Evolutionary conservation across 2,888 invertebrate genomes (phyloP).

Genomic region (Cerastis rubricosa): DNA sequence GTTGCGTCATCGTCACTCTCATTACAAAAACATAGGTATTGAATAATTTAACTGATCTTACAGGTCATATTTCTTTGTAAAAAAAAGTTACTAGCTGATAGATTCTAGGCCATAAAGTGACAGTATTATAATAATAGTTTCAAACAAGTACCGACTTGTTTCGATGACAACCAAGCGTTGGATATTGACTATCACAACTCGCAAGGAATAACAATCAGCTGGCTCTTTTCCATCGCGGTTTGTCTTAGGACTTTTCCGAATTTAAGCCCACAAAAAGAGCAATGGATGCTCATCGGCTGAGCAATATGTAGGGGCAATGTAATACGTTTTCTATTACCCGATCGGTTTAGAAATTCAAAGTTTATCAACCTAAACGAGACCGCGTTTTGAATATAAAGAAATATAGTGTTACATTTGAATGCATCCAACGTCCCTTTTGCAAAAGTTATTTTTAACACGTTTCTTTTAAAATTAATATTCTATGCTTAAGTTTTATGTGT

Average conservation of each 20-base stretch:
- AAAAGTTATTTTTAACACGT: slow-evolving; percentile 62
- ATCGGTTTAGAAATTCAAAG: slow-evolving; percentile 59
- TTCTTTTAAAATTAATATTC: slow-evolving; percentile 61
- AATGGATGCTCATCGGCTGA: slow-evolving; percentile 12
- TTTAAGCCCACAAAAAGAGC: slow-evolving; percentile 4
- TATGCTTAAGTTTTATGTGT: slow-evolving; percentile 46
- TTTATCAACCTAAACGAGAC: slow-evolving; percentile 59
- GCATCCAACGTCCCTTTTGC: slow-evolving; percentile 50
- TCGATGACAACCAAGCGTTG: slow-evolving; percentile 36
- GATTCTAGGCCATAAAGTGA: slow-evolving; percentile 15
- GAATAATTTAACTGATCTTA: neutral
- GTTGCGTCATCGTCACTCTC: slow-evolving; percentile 52
- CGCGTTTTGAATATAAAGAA: slow-evolving; percentile 56
- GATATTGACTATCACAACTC: slow-evolving; percentile 47
- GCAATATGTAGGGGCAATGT: slow-evolving; percentile 46
- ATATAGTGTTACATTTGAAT: slow-evolving; percentile 53
- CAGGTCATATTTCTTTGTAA: neutral
- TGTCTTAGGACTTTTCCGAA: neutral
- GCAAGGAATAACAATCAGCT: slow-evolving; percentile 47
- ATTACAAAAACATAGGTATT: slow-evolving; percentile 49
- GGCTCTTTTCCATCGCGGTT: slow-evolving; percentile 26
- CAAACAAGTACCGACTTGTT: slow-evolving; percentile 52
- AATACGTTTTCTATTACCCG: slow-evolving; percentile 57
- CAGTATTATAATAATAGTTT: slow-evolving; percentile 35
- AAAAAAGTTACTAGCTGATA: neutral